Base-by-base conservation (phyloP, 2,888 invertebrate species). In the Sarcophaga carnaria region DNA sequence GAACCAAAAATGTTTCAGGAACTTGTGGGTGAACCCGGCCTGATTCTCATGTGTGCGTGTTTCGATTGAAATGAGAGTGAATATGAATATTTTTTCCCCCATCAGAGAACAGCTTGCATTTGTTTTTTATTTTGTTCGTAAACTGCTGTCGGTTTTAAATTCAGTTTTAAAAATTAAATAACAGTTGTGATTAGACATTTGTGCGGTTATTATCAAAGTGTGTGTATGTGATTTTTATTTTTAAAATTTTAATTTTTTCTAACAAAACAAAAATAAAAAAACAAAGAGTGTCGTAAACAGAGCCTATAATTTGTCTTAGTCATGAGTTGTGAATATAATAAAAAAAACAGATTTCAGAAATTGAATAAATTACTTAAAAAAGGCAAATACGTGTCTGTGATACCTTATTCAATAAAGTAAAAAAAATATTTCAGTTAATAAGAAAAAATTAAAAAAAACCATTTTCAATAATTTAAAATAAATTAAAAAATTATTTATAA, bases 111-210 rank as follows among this genome's bases (percentile, higher is more conserved):
- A 62, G 62, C 72, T 83, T 83, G 78, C 37, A 72, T 17, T 72
- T 64, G 54, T 49, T 49, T 49, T 49, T 49, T 49, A 3, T 49
- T 12, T 49, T 2, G 11, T 49, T 49, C 14, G 14, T 3, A 71
- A 77, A 64, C 60, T 22, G 72, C 62, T 25, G 14, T 62, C 27
- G 72, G 60, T 66, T 74, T 83, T 62, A 49, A 67, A 72, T 72
- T 67, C 37, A 67, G 66, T 71, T 83, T 72, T 22, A 67, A 83
- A 49, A 70, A 47, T 67, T 37, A 1, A 62, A 66, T 67, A 77
- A 69, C 78, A 83, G 83, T 83, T 83, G 83, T 22, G 66, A 62
- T 83, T 78, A 83, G 72, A 74, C 78, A 62, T 62, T 83, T 72
- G 49, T 62, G 69, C 78, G 78, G 49, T 78, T 83, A 72, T 78